These are phyloP conservation scores for Holothuria glaberrima DNA, from an alignment of 35 echinoderm and acorn worm genomes.

Conservation along the genomic window DNA sequence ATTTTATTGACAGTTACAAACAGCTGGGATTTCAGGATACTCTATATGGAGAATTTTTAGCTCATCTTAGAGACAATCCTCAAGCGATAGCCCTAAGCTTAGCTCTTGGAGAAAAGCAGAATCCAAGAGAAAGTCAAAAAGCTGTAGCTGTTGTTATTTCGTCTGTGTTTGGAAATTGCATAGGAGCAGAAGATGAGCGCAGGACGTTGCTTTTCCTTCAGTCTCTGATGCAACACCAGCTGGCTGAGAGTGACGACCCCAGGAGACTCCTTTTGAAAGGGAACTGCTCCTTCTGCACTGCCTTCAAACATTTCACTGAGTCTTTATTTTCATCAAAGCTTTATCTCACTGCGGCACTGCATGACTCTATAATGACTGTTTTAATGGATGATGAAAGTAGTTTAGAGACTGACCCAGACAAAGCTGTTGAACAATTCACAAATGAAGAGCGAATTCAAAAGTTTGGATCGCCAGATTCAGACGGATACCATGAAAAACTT, in stretches of 20 bases:
- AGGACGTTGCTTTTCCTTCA: conserved; percentile 77
- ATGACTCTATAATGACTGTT: conserved; percentile 92
- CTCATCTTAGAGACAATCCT: conserved; percentile 78
- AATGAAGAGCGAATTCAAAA: conserved; percentile 71
- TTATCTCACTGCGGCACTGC: conserved; percentile 94
- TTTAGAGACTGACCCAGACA: conserved; percentile 86
- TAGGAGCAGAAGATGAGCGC: conserved; percentile 86
- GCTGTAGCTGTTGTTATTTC: conserved; percentile 76
- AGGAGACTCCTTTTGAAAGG: conserved; percentile 79
- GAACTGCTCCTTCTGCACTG: conserved; percentile 75
- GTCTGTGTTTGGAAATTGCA: conserved; percentile 86
- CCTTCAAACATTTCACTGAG: conserved; percentile 90
- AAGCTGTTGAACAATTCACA: conserved; percentile 81
- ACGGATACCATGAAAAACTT: conserved; percentile 72
- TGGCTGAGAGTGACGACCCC: conserved; percentile 80
- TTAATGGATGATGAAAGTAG: conserved; percentile 87
- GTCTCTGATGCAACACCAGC: conserved; percentile 77
- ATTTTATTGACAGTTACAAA: conserved; percentile 89
- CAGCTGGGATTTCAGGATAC: conserved; percentile 77
- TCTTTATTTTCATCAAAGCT: conserved; percentile 80
- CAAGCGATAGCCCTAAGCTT: conserved; percentile 67
- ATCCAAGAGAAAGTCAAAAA: conserved; percentile 39
- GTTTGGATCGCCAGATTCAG: conserved; percentile 72
- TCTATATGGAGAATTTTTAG: conserved; percentile 83
- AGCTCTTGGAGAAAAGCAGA: conserved; percentile 66